Evolutionary conservation across 30 jellyfish, hydroid and myxozoan species (phyloP).

Genomic region (Hydra vulgaris): DNA sequence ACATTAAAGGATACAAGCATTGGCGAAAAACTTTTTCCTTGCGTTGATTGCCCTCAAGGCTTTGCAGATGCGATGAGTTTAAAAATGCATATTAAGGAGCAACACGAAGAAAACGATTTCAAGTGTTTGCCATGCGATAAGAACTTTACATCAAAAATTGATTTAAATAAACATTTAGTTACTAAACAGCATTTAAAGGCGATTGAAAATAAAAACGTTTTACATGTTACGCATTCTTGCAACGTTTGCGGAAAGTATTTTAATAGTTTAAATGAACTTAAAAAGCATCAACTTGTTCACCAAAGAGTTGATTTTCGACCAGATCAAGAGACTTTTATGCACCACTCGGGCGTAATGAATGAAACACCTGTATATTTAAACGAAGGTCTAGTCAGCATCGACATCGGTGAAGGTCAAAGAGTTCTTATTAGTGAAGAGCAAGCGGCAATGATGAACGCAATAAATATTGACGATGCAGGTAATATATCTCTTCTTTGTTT

Average conservation of each 20-base stretch:
- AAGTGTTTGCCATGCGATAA: conserved; percentile 24
- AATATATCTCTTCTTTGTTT: conserved; percentile 12
- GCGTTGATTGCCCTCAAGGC: conserved; percentile 10
- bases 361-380: background rate
- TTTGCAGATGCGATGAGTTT: conserved; percentile 8
- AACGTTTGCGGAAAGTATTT: conserved; percentile 13
- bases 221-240: background rate
- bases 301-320: conserved; percentile 19
- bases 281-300: conserved; percentile 13
- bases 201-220: conserved; percentile 1
- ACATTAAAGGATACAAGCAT: background rate
- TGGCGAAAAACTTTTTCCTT: conserved; percentile 9
- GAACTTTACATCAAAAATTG: conserved; percentile 4
- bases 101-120: conserved; percentile 9
- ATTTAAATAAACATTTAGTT: conserved; percentile 6
- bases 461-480: conserved; percentile 23
- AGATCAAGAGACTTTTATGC: background rate
- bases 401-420: conserved; percentile 19
- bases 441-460: conserved; percentile 17
- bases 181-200: conserved; percentile 25
- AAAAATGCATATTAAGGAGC: conserved; percentile 10
- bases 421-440: conserved; percentile 14
- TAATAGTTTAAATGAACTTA: conserved; percentile 2
- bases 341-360: background rate
- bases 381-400: background rate